Percentiles rank a stretch among this genome's conserved stretches.
phyloP scores from a whole-genome alignment of 2,888 invertebrate species.

The Cyrtodaria siliqua region DNA sequence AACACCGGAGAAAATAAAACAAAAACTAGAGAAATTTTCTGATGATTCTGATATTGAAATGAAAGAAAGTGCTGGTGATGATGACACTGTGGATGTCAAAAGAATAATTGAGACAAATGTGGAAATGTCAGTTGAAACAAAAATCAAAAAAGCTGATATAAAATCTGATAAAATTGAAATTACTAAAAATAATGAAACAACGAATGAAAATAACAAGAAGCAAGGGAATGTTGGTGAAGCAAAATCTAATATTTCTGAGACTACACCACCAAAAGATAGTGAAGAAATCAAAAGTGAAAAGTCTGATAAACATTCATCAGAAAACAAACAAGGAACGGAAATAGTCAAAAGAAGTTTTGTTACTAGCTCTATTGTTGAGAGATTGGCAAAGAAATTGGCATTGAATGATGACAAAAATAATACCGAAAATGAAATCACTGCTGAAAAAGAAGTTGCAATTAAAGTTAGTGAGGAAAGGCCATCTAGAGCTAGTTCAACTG shows the following conservation, averaged over 20 bases:
- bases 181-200: too few species aligned
- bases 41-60: too few species aligned
- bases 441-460: not conserved
- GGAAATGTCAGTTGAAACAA: not conserved
- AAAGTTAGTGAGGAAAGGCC: constrained; percentile 5
- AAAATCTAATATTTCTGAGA: too few species aligned
- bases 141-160: not conserved
- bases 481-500: too few species aligned
- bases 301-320: not conserved
- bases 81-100: not conserved
- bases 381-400: constrained; percentile 43
- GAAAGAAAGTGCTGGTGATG: not conserved
- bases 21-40: not conserved
- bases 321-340: not conserved
- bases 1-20: constrained; percentile 14
- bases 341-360: not conserved
- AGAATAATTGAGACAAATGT: not conserved
- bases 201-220: too few species aligned
- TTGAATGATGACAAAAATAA: constrained; percentile 6
- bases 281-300: not conserved
- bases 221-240: too few species aligned
- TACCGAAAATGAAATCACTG: constrained; percentile 2
- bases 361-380: constrained; percentile 36
- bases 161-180: too few species aligned
- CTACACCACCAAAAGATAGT: too few species aligned